Evolutionary conservation across 2,797 vertebrate genomes (phyloP).

Genomic region (Ctenochaetus hawaiiensis): DNA sequence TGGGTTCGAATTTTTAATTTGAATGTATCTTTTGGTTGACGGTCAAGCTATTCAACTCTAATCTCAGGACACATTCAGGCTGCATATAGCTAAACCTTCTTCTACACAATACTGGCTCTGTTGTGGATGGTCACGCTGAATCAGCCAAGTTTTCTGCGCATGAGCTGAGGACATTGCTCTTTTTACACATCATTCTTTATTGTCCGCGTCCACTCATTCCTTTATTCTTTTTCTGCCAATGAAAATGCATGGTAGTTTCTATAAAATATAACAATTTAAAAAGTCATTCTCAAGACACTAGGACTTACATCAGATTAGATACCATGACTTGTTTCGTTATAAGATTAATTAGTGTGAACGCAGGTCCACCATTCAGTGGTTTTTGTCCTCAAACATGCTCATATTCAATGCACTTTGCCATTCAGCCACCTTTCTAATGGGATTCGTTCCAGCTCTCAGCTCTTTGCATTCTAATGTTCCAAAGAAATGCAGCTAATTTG

Average conservation of each 20-base stretch:
- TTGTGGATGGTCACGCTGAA: conserved; percentile 6
- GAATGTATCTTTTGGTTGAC: neutral
- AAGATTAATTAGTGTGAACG: neutral
- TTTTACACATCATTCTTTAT: neutral
- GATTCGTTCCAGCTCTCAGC: neutral
- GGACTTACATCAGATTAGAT: neutral
- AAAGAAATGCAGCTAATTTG: neutral
- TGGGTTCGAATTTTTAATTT: neutral
- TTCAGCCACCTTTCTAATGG: neutral
- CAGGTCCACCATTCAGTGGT: neutral
- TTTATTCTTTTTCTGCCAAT: neutral
- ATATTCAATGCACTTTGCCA: neutral
- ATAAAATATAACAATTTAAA: neutral
- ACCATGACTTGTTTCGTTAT: neutral
- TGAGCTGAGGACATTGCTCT: conserved; percentile 19
- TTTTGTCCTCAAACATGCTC: neutral
- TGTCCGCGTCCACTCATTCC: neutral
- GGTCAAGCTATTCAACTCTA: conserved; percentile 1
- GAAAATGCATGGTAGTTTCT: neutral
- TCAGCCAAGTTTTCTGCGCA: conserved; percentile 36
- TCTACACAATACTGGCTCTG: conserved; percentile 41
- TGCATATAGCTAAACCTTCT: conserved; percentile 20
- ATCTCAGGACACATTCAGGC: conserved; percentile 15
- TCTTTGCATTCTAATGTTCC: neutral
- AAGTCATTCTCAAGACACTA: neutral